Base-by-base conservation (phyloP, 1,140 invertebrate species). In the Bombus waltoni region DNA sequence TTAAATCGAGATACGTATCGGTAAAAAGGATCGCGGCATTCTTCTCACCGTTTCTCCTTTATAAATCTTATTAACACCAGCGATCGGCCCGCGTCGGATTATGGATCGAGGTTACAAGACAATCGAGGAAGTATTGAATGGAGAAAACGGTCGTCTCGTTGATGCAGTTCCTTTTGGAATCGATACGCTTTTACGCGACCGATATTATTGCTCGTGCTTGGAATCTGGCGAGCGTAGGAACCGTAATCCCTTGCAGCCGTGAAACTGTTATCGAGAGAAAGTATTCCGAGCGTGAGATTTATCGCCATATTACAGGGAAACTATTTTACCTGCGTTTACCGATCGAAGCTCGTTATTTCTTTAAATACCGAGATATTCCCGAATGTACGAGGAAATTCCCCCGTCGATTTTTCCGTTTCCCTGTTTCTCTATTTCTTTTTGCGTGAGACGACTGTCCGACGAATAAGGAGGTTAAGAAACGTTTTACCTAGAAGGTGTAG, bases 1-100 rank as follows among this genome's bases (percentile, higher is more conserved):
- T 85, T 87, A 89, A 10, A 84, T 78, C 72, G 88, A 15, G 87
- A 90, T 89, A 87, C 38, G 73, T 84, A 90, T 90, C 88, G 82
- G 65, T 57, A 78, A 83, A 87, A 35, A 65, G 44, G 81, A 87
- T 83, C 85, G 68, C 66, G 81, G 81, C 68, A 83, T 87, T 87
- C 81, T 87, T 82, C 75, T 75, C 85, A 15, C 57, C 42, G 74
- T 47, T 62, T 71, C 70, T 65, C 75, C 76, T 47, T 81, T 81
- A 85, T 85, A 85, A 85, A 81, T 85, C 84, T 85, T 85, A 85
- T 85, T 85, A 85, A 85, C 84, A 53, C 84, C 73, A 38, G 11
- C 65, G 53, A 62, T 77, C 62, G 70, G 28, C 38, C 9, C 47
- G 47, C 38, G 28, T 38, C 18, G 77, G 85, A 88, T 88, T 82